Percentiles rank a stretch among this genome's conserved stretches.
phyloP scores from a whole-genome alignment of 2,113 vertebrate genomes.

The Ptychochromis oligacanthus region DNA sequence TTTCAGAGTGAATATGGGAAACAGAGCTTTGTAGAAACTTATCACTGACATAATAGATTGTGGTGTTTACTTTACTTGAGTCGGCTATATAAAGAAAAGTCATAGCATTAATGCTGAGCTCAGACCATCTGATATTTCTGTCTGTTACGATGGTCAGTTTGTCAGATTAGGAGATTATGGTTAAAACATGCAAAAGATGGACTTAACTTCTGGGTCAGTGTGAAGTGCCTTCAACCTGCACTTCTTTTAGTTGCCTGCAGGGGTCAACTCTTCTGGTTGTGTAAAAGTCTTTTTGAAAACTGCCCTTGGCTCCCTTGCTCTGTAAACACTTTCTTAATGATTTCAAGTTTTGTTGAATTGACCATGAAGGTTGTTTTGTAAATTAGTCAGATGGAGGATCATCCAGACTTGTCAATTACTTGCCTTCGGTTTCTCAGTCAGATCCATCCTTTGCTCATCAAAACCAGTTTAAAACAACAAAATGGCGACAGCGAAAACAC shows the following conservation, averaged over 20 bases:
- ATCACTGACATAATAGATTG: background rate
- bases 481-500: rapidly evolving
- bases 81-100: background rate
- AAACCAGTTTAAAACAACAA: background rate
- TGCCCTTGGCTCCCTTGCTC: no score
- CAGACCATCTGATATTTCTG: background rate
- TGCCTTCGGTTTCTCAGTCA: rapidly evolving
- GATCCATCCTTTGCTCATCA: no score
- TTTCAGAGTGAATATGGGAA: background rate
- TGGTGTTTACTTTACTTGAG: background rate
- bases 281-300: background rate
- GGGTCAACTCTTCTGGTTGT: background rate
- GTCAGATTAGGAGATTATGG: background rate
- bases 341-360: no score
- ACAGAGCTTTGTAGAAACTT: background rate
- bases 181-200: background rate
- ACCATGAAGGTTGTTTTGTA: background rate
- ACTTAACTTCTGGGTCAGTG: background rate
- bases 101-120: background rate
- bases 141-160: background rate
- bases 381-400: background rate
- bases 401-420: background rate
- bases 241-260: background rate
- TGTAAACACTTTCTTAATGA: no score
- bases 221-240: background rate